Base-by-base conservation (phyloP, 2,113 vertebrate species). In the Melanerpes aurifrons region DNA sequence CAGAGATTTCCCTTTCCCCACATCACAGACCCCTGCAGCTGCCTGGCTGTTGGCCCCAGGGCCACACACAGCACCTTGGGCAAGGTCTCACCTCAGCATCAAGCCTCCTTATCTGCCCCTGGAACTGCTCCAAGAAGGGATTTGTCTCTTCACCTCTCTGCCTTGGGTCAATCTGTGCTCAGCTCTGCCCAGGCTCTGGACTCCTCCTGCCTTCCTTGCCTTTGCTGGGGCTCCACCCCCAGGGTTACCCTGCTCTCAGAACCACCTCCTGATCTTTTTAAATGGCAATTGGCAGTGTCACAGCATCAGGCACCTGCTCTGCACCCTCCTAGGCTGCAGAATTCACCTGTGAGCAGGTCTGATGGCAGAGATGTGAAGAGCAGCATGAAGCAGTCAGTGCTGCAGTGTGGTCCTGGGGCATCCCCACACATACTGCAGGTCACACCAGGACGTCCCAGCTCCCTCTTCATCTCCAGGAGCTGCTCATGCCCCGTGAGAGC, bases 131-230 rank as follows among this genome's bases (percentile, higher is more conserved):
- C 95, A 95, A 82, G 81, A 64, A 15, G 15, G 71, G 89, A 92
- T 96, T 92, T 94, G 87, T 32, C 84, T 91, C 93, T 82, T 89
- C 78, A 92, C 86, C 86, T 80, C 50, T 50, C 82, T 68, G 72
- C 24, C 86, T 86, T 74, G 61, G 89, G 87, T 95, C 93, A 96
- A 91, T 72, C 87, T 82, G 37, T 78, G 48, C 74, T 92, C 70
- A 78, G 58, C 67, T 75, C 66, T 72, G 74, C 58, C 62, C 3
- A 2, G 37, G 48, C 82, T 89, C 81, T 78, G 2, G 47, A 37
- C 8, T 40, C 6, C 1, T 47, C 4, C 53, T 43, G 25, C 13
- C 4, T 56, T 35, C 78, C 56, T 50, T 29, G 21, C 40, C 53
- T 83, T 20, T 80, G 43, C 35, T 70, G 24, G 17, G 35, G n/a